phyloP scores from a whole-genome alignment of 2,113 vertebrate species.

The Terrapene triunguis region DNA sequence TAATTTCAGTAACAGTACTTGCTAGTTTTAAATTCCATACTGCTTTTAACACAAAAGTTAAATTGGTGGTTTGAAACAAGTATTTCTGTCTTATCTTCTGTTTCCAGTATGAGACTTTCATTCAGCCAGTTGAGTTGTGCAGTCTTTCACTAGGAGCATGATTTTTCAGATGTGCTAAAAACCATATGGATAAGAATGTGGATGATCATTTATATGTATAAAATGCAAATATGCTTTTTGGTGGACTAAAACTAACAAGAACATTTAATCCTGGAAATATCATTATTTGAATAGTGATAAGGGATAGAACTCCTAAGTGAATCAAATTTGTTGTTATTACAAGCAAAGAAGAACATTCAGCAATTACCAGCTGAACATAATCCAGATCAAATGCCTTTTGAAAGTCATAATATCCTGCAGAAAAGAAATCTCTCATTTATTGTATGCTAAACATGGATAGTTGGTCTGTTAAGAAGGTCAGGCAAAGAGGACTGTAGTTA shows the following conservation, averaged over 20 bases:
- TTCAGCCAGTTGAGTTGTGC: not conserved
- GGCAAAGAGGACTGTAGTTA: not conserved
- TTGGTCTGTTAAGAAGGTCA: not conserved
- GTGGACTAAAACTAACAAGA: not conserved
- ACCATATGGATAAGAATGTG: conserved; percentile 54
- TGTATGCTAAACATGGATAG: not conserved
- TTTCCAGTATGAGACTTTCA: not conserved
- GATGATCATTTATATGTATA: conserved; percentile 60
- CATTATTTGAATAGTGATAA: conserved; percentile 36
- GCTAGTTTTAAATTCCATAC: not conserved
- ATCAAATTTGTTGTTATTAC: not conserved
- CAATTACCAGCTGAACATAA: conserved; percentile 43
- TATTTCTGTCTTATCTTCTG: not conserved
- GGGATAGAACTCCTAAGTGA: conserved; percentile 1
- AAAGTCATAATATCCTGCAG: not conserved
- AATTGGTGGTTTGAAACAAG: not conserved
- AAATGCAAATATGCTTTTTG: conserved; percentile 44
- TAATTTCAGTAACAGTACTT: not conserved
- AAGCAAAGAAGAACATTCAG: not conserved
- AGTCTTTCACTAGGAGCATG: not conserved
- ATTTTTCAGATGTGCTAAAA: conserved; percentile 48
- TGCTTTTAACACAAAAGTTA: conserved; percentile 11
- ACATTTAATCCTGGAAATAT: conserved; percentile 18
- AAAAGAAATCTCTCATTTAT: not conserved
- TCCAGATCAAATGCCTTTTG: not conserved